Base-by-base conservation (phyloP, 2,888 invertebrate species). In the Ormyrus thymus region DNA sequence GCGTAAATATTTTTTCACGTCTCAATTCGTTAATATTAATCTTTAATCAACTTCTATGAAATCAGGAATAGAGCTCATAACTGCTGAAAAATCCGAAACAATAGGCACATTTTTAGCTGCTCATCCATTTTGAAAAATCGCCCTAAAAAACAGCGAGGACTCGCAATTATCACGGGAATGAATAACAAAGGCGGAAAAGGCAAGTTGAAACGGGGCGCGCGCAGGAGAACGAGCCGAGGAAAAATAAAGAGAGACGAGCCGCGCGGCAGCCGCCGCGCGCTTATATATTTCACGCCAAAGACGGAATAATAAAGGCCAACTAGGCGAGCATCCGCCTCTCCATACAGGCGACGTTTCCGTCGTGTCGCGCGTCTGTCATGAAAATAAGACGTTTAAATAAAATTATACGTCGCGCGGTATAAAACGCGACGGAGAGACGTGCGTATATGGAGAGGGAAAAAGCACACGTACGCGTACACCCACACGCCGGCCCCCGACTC, bases 371-470 rank as follows among this genome's bases (percentile, higher is more conserved):
- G 70, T 76, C 70, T 69, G 69, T 76, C 79, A 77, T 81, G 83
- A 81, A 84, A 84, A 83, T 82, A 83, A 82, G 81, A 78, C 80
- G 81, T 82, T 82, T 78, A 81, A 83, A 83, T 79, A 83, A 81
- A 85, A 83, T 84, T 82, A 82, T 77, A 76, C 68, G 69, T 61
- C 65, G 56, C 15, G 46, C 15, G 74, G 10, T 77, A 29, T 29
- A 68, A 77, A 62, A 29, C n/a, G 29, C 51, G 66, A 65, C 61
- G 11, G 65, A 15, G 13, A 45, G 11, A 64, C 13, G 10, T 3
- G 58, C 9, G 9, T 58, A 43, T 15, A 13, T 8, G 15, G 13
- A 15, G 13, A 76, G 29, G 7, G 48, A 55, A 15, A 56, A 7
- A 72, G 10, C n/a, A 7, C n/a, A 29, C 15, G 65, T 50, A 29